These are phyloP conservation scores for Gadus chalcogrammus DNA, from an alignment of 2,113 vertebrate species.

Conservation along the genomic window DNA sequence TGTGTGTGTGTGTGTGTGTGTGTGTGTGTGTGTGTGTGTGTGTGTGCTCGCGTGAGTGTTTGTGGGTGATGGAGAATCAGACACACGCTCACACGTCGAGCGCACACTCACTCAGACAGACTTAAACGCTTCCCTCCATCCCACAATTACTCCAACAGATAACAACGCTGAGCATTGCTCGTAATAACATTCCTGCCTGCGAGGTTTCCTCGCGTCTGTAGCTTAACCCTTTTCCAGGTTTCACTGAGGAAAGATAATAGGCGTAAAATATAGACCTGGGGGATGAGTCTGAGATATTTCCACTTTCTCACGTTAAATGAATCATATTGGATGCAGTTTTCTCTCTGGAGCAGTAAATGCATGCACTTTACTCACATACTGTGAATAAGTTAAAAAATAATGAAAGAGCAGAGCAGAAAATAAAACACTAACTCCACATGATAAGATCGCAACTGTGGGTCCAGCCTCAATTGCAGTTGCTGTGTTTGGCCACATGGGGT, in stretches of 20 bases:
- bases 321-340: conserved; percentile 1
- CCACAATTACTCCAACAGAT: conserved; percentile 28
- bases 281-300: conserved; percentile 29
- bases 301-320: conserved; percentile 33
- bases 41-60: too few species aligned
- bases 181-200: conserved; percentile 35
- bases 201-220: conserved; percentile 26
- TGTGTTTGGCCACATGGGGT: conserved; percentile 34
- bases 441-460: neutral
- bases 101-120: neutral
- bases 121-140: neutral
- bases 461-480: conserved; percentile 26
- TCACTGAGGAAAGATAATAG: conserved; percentile 33
- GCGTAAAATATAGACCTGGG: conserved; percentile 31
- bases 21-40: too few species aligned
- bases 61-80: neutral
- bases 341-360: neutral
- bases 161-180: conserved; percentile 5
- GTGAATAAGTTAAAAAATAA: too few species aligned
- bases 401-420: too few species aligned
- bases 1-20: too few species aligned
- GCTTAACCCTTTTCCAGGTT: conserved; percentile 19
- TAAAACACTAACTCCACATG: neutral
- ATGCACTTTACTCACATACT: too few species aligned
- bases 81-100: conserved; percentile 5